These are phyloP conservation scores for Tetraneura akinire DNA, from an alignment of 1,140 invertebrate species.

Conservation along the genomic window DNA sequence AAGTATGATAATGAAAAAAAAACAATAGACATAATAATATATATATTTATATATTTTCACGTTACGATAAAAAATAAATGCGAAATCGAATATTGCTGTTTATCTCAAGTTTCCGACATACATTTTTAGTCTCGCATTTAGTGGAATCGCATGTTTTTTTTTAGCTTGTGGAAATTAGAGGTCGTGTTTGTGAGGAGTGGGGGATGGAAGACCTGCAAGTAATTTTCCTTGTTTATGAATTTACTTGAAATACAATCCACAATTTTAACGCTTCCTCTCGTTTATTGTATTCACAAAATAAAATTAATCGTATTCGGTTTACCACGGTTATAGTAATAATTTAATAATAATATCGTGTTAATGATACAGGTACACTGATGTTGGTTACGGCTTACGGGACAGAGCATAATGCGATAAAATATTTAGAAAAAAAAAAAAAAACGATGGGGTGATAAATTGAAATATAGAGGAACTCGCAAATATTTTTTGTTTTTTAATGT, in stretches of 20 bases:
- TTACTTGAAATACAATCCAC: slow-evolving; percentile 16
- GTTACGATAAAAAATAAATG: background rate
- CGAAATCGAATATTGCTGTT: background rate
- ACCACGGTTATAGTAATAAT: background rate
- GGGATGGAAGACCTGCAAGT: slow-evolving; percentile 20
- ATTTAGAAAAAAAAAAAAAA: too few relatives aligned
- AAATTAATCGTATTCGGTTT: slow-evolving; percentile 4
- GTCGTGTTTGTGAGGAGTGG: background rate
- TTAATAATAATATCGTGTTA: background rate
- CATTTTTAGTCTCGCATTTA: background rate
- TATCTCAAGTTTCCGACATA: background rate
- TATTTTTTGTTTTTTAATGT: too few relatives aligned
- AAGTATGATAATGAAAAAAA: too few relatives aligned
- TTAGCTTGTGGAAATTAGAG: background rate
- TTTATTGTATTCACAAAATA: background rate
- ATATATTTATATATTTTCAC: too few relatives aligned
- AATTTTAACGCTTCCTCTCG: slow-evolving; percentile 19
- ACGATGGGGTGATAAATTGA: too few relatives aligned
- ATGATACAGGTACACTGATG: background rate
- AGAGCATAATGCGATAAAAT: too few relatives aligned
- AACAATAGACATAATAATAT: too few relatives aligned
- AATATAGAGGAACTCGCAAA: too few relatives aligned
- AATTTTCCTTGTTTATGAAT: slow-evolving; percentile 36
- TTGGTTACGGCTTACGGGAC: too few relatives aligned
- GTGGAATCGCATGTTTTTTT: background rate